Conservation (phyloP, 2,888 invertebrate genomes). For the Alcis repandata region DNA sequence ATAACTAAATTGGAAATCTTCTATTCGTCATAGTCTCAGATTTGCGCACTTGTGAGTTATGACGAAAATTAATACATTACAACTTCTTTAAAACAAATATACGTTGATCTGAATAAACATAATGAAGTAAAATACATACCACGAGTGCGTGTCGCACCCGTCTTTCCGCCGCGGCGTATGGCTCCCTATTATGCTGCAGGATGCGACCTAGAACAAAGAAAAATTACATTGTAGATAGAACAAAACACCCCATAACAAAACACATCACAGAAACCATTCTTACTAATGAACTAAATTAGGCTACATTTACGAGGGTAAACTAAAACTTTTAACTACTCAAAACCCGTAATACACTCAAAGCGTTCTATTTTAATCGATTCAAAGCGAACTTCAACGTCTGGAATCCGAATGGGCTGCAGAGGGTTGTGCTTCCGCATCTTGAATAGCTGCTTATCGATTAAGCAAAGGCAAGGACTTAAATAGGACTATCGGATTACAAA, state of each 20-base stretch:
- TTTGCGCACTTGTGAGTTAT: no score
- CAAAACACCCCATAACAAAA: slow-evolving; percentile 9
- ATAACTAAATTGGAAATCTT: no score
- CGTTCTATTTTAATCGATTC: slow-evolving; percentile 44
- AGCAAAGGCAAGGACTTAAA: slow-evolving; percentile 40
- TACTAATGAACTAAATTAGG: slow-evolving; percentile 19
- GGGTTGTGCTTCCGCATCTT: slow-evolving; percentile 47
- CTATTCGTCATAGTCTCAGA: no score
- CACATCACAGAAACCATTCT: not conserved
- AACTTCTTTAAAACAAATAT: not conserved
- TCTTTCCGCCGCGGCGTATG: slow-evolving; percentile 86
- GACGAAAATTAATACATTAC: no score
- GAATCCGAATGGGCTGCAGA: slow-evolving; percentile 36
- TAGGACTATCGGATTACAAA: slow-evolving; percentile 45
- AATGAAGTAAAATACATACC: slow-evolving; percentile 68
- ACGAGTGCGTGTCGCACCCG: slow-evolving; percentile 87
- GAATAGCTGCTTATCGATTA: slow-evolving; percentile 47
- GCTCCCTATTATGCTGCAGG: slow-evolving; percentile 86
- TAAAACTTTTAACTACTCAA: slow-evolving; percentile 25
- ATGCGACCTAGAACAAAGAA: slow-evolving; percentile 77
- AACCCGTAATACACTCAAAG: slow-evolving; percentile 26
- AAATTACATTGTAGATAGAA: slow-evolving; percentile 43
- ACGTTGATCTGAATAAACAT: not conserved
- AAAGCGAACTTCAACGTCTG: slow-evolving; percentile 37
- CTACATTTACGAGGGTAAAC: slow-evolving; percentile 20